Percentiles rank a stretch among this genome's conserved stretches.
Evolutionary conservation across 2,888 invertebrate genomes (phyloP).

Genomic region (Dromius quadrimaculatus): DNA sequence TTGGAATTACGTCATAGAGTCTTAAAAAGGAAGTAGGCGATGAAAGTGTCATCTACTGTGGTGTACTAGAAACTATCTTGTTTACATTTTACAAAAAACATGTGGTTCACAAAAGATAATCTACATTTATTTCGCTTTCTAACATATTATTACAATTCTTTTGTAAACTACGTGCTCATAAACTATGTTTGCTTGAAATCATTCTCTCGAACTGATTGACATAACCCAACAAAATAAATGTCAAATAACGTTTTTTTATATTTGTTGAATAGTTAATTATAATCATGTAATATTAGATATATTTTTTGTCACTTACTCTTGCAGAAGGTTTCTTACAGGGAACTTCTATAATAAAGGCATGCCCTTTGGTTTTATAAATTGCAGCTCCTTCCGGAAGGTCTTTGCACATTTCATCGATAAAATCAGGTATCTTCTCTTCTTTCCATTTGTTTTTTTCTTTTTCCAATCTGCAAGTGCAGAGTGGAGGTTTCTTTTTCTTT

Average conservation of each 20-base stretch:
- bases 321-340: background rate
- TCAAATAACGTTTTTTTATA: background rate
- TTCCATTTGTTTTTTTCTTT: background rate
- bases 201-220: too few species aligned
- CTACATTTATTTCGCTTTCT: too few species aligned
- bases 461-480: background rate
- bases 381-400: conserved; percentile 7
- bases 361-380: conserved; percentile 12
- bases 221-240: background rate
- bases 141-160: too few species aligned
- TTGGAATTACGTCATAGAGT: too few species aligned
- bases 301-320: background rate
- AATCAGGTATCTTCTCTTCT: conserved; percentile 12
- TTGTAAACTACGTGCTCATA: too few species aligned
- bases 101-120: too few species aligned
- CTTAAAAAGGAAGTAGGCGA: too few species aligned
- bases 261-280: background rate
- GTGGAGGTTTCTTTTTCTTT: conserved; percentile 24
- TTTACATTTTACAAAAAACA: too few species aligned
- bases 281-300: background rate
- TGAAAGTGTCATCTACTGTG: too few species aligned
- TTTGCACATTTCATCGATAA: conserved; percentile 18
- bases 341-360: conserved; percentile 15
- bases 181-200: too few species aligned
- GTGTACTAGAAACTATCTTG: too few species aligned